Conservation (phyloP, 2,113 vertebrate genomes). For the Aythya baeri region DNA sequence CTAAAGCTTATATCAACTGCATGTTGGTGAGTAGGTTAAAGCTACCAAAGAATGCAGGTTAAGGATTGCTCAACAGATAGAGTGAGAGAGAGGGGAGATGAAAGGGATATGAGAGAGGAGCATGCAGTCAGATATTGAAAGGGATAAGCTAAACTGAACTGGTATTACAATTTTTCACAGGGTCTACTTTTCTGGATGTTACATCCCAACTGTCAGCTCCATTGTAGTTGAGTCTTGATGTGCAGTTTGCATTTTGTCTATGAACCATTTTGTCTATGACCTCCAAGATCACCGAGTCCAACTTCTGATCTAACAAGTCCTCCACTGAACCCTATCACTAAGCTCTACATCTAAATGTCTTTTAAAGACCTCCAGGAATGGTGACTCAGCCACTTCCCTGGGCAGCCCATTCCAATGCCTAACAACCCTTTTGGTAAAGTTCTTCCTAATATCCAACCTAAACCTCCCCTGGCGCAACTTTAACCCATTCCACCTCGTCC, state of each 20-base stretch:
- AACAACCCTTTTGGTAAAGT: too few relatives aligned
- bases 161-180: neutral
- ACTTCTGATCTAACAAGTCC: too few relatives aligned
- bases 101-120: neutral
- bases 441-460: too few relatives aligned
- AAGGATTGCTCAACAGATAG: neutral
- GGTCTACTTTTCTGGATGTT: neutral
- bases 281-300: too few relatives aligned
- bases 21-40: neutral
- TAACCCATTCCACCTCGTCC: too few relatives aligned
- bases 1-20: neutral
- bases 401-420: too few relatives aligned
- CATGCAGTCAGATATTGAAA: neutral
- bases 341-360: too few relatives aligned
- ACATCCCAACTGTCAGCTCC: neutral
- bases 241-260: neutral
- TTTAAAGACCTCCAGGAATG: too few relatives aligned
- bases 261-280: neutral
- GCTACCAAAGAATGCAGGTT: neutral
- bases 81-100: neutral
- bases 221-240: neutral
- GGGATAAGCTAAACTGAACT: neutral
- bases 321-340: too few relatives aligned
- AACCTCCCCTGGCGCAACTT: too few relatives aligned
- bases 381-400: too few relatives aligned